phyloP scores from a whole-genome alignment of 2,797 vertebrate genomes.

The Halcyon badia region DNA sequence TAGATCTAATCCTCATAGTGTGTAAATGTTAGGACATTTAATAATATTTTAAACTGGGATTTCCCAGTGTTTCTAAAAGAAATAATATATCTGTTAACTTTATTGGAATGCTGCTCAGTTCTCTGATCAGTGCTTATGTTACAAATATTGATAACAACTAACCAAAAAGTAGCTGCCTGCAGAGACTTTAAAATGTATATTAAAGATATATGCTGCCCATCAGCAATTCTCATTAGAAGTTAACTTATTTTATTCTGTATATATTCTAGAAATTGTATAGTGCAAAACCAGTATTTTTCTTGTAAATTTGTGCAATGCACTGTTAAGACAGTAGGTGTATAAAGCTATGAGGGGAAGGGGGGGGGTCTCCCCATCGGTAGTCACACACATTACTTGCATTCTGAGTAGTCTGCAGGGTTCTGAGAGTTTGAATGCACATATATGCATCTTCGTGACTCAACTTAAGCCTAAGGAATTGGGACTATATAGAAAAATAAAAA shows the following conservation, averaged over 20 bases:
- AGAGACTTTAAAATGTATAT: conserved; percentile 92
- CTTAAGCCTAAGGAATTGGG: conserved; percentile 59
- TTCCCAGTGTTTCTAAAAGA: conserved; percentile 91
- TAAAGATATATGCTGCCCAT: conserved; percentile 89
- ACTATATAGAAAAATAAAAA: conserved; percentile 50
- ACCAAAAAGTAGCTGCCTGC: conserved; percentile 99
- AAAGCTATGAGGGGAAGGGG: conserved; percentile 86
- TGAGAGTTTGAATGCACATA: conserved; percentile 55
- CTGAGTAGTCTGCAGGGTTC: conserved; percentile 53
- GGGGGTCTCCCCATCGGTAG: conserved; percentile 49
- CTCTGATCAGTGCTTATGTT: conserved; percentile 91
- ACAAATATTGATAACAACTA: conserved; percentile 92
- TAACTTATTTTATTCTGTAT: conserved; percentile 99
- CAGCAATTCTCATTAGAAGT: conserved; percentile 91
- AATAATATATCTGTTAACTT: conserved; percentile 95
- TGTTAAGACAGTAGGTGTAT: conserved; percentile 90
- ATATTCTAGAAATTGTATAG: conserved; percentile 99
- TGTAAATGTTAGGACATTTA: conserved; percentile 99
- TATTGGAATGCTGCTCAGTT: conserved; percentile 91
- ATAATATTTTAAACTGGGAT: conserved; percentile 93
- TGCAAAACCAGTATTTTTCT: conserved; percentile 96
- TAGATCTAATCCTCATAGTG: conserved; percentile 96
- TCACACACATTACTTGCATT: conserved; percentile 57
- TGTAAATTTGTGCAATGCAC: conserved; percentile 98
- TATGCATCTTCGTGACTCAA: conserved; percentile 59